Percentiles rank a stretch among this genome's conserved stretches.
Conservation (phyloP, 1,140 invertebrate genomes). For the Mamestra configurata region DNA sequence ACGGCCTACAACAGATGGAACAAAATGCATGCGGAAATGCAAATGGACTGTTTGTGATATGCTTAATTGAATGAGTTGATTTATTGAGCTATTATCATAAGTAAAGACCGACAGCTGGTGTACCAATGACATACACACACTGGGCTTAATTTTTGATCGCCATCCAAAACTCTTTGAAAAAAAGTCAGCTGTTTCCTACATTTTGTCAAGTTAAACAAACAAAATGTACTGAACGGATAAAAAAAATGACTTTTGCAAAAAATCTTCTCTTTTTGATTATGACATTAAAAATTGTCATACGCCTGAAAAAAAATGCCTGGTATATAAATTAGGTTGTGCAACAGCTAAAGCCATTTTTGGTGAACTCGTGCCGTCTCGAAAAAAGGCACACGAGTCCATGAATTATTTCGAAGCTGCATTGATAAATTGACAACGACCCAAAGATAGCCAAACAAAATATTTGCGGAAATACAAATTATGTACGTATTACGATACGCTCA, state of each 20-base stretch:
- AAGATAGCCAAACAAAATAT: not conserved
- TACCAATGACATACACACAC: not conserved
- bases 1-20: not conserved
- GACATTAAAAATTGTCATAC: too few species aligned
- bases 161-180: too few species aligned
- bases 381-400: not conserved
- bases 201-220: too few species aligned
- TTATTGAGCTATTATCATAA: not conserved
- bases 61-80: not conserved
- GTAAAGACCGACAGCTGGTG: not conserved
- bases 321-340: too few species aligned
- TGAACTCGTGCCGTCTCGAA: too few species aligned
- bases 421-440: not conserved
- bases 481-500: conserved; percentile 13
- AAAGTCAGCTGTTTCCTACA: too few species aligned
- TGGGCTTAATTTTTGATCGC: too few species aligned
- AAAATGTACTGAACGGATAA: too few species aligned
- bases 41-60: not conserved
- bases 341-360: too few species aligned
- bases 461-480: conserved; percentile 36
- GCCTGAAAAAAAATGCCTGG: too few species aligned
- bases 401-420: not conserved
- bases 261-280: too few species aligned
- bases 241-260: too few species aligned
- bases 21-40: not conserved